Evolutionary conservation across 2,113 vertebrate genomes (phyloP), one percentile per base, ranked within the genome.

Genomic region (Brachypodius melanocephalos): DNA sequence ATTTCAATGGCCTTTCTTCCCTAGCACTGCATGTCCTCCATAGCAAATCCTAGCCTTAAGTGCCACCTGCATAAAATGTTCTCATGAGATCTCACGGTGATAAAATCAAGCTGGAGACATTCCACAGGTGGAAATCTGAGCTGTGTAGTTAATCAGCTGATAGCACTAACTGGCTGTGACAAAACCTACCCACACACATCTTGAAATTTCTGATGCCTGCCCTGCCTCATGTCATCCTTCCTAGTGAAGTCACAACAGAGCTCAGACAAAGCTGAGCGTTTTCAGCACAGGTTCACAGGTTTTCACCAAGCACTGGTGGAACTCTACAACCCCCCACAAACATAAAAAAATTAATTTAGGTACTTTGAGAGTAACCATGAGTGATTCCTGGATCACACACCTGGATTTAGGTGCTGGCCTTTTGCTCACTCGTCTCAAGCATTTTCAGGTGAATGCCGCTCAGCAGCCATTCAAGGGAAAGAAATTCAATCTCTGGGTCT

Each of bases 61-160:
- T 14, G 61, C 18, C 32, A 54, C 0, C 0, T 66, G 74, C 32
- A 83, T 59, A 80, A 92, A 55, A 85, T n/a, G 68, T 43, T 90
- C 63, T 55, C 40, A 79, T 31, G 59, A 80, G 34, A 75, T 75
- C 84, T 72, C 46, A 29, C 0, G 0, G 42, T 46, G 71, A 46
- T 85, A 72, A 67, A 58, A 43, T 61, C 85, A 66, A 67, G 22
- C 22, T 82, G 45, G 71, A 90, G 49, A 69, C 18, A 46, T 61
- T 85, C 34, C 2, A 6, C 29, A 58, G 58, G 38, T 88, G 54
- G 86, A 94, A 88, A 88, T 46, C 54, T 88, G 74, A 93, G 77
- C 74, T 73, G n/a, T 54, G 66, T 21, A 58, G 57, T 59, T 69
- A 65, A 49, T 24, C 58, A 85, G 17, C 58, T 95, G 69, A 38